These are phyloP conservation scores for Syndactyla subalaris DNA, from an alignment of 2,797 vertebrate genomes.

Conservation along the genomic window DNA sequence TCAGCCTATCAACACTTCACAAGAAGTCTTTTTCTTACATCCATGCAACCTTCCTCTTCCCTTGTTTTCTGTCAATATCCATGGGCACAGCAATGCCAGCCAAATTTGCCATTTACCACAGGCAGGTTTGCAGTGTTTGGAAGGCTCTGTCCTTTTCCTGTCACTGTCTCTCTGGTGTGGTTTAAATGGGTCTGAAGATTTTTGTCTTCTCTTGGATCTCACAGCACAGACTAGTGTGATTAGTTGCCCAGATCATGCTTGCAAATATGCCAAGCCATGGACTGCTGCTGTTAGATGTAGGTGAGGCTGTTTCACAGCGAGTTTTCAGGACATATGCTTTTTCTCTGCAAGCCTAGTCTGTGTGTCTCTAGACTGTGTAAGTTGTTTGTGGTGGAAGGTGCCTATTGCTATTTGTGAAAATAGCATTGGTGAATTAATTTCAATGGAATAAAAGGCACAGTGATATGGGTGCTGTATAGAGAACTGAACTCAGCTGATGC, in stretches of 20 bases:
- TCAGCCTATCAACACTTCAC: not conserved
- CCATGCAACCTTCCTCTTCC: not conserved
- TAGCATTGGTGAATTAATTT: not conserved
- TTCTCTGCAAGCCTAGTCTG: not conserved
- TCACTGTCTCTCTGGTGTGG: not conserved
- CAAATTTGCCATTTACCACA: not conserved
- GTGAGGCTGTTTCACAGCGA: no score
- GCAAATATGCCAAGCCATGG: no score
- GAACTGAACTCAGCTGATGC: not conserved
- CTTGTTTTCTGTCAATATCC: not conserved
- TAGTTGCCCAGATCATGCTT: not conserved
- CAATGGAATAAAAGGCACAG: not conserved
- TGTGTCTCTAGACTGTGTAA: not conserved
- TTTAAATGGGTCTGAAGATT: not conserved
- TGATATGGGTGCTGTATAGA: not conserved
- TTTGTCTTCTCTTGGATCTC: not conserved
- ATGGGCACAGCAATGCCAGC: not conserved
- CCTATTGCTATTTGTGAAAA: not conserved
- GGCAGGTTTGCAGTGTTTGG: not conserved
- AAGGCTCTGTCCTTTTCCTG: not conserved
- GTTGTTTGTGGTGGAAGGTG: not conserved
- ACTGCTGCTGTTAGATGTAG: no score
- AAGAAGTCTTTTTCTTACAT: not conserved
- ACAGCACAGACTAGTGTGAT: not conserved
- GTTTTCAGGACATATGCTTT: not conserved